Conservation (phyloP, 2,888 invertebrate species). For the Athalia circularis region DNA sequence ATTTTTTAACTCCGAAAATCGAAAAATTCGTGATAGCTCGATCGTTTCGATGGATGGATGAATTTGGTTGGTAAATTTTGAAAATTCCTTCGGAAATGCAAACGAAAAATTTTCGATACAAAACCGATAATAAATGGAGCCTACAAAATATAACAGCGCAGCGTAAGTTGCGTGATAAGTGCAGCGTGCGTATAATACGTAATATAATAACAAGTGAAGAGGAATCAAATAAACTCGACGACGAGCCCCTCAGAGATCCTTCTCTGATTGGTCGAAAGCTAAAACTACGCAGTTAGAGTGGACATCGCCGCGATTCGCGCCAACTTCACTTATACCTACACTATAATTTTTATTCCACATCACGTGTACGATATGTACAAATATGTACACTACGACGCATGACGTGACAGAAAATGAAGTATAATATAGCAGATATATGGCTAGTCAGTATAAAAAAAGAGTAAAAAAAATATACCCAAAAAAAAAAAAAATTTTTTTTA, state of each 20-base stretch:
- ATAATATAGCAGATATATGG: background rate
- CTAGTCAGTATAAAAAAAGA: background rate
- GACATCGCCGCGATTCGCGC: background rate
- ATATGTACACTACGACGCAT: background rate
- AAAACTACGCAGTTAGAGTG: conserved; percentile 28
- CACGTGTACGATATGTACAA: background rate
- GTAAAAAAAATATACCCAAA: background rate
- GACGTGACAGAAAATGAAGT: too few species aligned
- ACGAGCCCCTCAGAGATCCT: conserved; percentile 6
- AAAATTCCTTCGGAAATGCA: too few species aligned
- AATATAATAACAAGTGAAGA: background rate
- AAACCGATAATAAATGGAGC: too few species aligned
- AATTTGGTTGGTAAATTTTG: too few species aligned
- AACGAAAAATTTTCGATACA: too few species aligned
- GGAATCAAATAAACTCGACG: conserved; percentile 7
- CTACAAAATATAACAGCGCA: too few species aligned
- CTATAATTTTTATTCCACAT: too few species aligned
- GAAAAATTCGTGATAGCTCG: too few species aligned
- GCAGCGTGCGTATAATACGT: background rate
- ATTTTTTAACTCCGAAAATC: too few species aligned
- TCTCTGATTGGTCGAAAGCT: conserved; percentile 12
- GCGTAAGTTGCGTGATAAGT: too few species aligned
- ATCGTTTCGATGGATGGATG: too few species aligned
- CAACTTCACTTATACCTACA: background rate
- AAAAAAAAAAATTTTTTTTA: conserved; percentile 6